Evolutionary conservation across 2,888 invertebrate genomes (phyloP).

Genomic region (Rhingia campestris): DNA sequence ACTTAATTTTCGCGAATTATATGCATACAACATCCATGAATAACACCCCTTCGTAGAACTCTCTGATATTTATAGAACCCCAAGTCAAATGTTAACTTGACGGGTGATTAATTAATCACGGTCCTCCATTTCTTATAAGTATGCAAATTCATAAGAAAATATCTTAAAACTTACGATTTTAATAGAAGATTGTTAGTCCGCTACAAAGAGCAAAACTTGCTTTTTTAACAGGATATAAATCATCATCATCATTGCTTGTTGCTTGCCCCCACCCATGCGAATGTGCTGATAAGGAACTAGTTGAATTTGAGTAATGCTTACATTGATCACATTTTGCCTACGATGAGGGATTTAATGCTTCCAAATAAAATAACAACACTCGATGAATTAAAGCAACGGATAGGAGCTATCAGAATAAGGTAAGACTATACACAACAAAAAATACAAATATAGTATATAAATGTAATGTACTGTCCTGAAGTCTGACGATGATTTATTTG

Average conservation of each 20-base stretch:
- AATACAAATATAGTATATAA: neutral
- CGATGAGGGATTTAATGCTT: slow-evolving; percentile 53
- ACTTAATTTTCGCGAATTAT: too few species aligned
- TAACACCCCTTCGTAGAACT: too few species aligned
- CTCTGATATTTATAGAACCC: too few species aligned
- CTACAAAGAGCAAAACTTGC: slow-evolving; percentile 59
- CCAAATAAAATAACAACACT: slow-evolving; percentile 40
- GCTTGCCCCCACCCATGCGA: neutral
- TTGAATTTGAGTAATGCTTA: slow-evolving; percentile 1
- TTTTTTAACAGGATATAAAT: slow-evolving; percentile 60
- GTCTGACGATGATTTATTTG: neutral
- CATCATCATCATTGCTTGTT: neutral
- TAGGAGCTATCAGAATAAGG: slow-evolving; percentile 40
- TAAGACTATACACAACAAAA: slow-evolving; percentile 20
- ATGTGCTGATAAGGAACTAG: slow-evolving; percentile 22
- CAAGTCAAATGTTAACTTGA: neutral
- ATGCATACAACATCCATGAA: too few species aligned
- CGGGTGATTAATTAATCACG: neutral
- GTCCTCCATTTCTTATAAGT: slow-evolving; percentile 11
- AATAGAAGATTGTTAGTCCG: slow-evolving; percentile 41
- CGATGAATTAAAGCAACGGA: slow-evolving; percentile 43
- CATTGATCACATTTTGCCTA: slow-evolving; percentile 42
- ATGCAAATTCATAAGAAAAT: slow-evolving; percentile 23
- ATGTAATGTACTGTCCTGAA: neutral
- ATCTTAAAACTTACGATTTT: slow-evolving; percentile 24